A percentile compares a stretch with the other conserved stretches of the same genome.
Conservation (phyloP, 2,888 invertebrate genomes). For the Marronus borbonicus region DNA sequence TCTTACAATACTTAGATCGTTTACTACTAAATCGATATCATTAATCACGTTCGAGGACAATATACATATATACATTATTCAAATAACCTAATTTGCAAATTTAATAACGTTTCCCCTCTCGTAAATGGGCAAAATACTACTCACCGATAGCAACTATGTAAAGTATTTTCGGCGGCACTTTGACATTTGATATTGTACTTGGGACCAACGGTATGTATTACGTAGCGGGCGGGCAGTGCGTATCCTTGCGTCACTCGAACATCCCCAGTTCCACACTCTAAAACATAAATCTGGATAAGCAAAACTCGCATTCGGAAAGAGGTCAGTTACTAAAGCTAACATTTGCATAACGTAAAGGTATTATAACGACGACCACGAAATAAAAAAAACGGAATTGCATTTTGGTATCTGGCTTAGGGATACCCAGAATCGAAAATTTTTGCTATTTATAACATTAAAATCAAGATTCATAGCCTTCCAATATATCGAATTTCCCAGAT, state of each 20-base stretch:
- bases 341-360: not conserved
- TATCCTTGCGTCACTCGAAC: conserved; percentile 90
- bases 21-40: not conserved
- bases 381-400: too few species aligned
- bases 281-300: conserved; percentile 56
- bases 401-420: not conserved
- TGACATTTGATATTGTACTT: conserved; percentile 90
- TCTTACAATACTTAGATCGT: too few species aligned
- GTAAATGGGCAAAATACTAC: conserved; percentile 28
- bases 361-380: not conserved
- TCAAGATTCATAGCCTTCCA: too few species aligned
- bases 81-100: conserved; percentile 22
- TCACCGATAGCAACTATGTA: conserved; percentile 92
- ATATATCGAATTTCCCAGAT: too few species aligned
- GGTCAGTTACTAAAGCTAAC: not conserved
- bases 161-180: conserved; percentile 92
- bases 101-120: not conserved
- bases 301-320: conserved; percentile 12
- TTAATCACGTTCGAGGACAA: conserved; percentile 4
- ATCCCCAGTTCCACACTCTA: conserved; percentile 92
- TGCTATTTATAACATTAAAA: too few species aligned
- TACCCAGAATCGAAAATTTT: not conserved
- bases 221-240: conserved; percentile 86
- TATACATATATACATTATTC: conserved; percentile 6
- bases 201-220: conserved; percentile 93